Conservation (phyloP, 1,140 invertebrate genomes). For the Lasioglossum albipes region DNA sequence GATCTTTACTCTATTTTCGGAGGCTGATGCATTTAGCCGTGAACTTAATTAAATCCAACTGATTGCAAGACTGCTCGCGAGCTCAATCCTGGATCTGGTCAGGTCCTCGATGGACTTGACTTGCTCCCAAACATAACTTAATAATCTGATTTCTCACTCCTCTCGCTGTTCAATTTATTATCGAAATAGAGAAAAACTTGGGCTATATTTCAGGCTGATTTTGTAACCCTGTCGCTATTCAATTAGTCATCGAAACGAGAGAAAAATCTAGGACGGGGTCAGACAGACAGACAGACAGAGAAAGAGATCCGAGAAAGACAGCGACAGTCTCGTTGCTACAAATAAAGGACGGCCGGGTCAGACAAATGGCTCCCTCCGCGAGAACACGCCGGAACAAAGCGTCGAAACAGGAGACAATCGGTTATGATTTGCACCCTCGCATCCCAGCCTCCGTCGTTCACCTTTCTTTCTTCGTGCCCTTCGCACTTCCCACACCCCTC, state of each 20-base stretch:
- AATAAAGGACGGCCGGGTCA: conserved; percentile 9
- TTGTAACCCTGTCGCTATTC: conserved; percentile 18
- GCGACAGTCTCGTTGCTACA: conserved; percentile 23
- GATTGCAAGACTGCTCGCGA: too few species aligned
- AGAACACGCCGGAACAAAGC: conserved; percentile 63
- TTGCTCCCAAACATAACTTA: too few species aligned
- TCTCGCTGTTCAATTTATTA: too few species aligned
- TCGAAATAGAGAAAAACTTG: too few species aligned
- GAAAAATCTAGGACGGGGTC: background rate
- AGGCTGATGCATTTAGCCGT: too few species aligned
- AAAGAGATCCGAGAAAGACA: conserved; percentile 3
- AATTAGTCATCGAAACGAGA: conserved; percentile 2
- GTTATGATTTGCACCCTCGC: conserved; percentile 62
- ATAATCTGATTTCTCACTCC: too few species aligned
- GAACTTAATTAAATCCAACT: too few species aligned
- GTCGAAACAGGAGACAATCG: conserved; percentile 65
- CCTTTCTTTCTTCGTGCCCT: conserved; percentile 19
- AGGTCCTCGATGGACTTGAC: too few species aligned
- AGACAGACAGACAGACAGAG: background rate
- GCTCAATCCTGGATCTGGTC: too few species aligned
- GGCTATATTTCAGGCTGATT: too few species aligned
- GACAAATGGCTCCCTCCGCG: conserved; percentile 55
- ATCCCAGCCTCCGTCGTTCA: conserved; percentile 13
- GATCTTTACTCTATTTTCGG: too few species aligned
- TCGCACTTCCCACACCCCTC: background rate